phyloP scores from a whole-genome alignment of 2,888 invertebrate genomes.

The Eilema griseolum region DNA sequence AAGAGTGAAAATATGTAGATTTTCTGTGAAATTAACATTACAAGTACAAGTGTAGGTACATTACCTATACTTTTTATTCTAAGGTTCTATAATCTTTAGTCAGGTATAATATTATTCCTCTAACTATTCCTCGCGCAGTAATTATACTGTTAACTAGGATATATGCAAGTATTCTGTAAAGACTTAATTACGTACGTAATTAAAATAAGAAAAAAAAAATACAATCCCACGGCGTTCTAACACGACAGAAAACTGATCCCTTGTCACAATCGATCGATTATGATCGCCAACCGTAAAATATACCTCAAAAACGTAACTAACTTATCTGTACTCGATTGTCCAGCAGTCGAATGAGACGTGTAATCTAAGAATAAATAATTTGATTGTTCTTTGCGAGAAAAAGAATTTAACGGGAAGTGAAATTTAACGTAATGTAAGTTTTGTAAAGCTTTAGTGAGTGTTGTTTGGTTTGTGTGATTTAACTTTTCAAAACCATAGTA shows the following conservation, averaged over 20 bases:
- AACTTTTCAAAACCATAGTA: neutral
- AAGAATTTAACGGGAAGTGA: neutral
- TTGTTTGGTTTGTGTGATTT: neutral
- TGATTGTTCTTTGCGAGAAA: conserved; percentile 19
- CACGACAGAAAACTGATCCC: conserved; percentile 79
- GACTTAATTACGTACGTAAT: conserved; percentile 33
- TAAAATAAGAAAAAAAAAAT: conserved; percentile 56
- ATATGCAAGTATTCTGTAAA: too few relatives aligned
- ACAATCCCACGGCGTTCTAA: conserved; percentile 73
- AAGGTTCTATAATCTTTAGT: neutral
- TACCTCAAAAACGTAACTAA: conserved; percentile 79
- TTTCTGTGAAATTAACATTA: neutral
- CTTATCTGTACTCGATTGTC: conserved; percentile 70
- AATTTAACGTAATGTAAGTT: neutral
- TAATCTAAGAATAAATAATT: conserved; percentile 40
- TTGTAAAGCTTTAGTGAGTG: neutral
- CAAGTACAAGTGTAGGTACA: neutral
- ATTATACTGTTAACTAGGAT: neutral
- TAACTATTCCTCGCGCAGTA: neutral
- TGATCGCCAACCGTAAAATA: conserved; percentile 81
- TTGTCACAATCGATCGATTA: conserved; percentile 82
- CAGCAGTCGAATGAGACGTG: conserved; percentile 60
- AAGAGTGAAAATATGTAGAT: neutral
- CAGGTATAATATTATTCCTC: neutral
- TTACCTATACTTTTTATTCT: neutral